Conservation (phyloP, 2,888 invertebrate genomes). For the Crioceris asparagi region DNA sequence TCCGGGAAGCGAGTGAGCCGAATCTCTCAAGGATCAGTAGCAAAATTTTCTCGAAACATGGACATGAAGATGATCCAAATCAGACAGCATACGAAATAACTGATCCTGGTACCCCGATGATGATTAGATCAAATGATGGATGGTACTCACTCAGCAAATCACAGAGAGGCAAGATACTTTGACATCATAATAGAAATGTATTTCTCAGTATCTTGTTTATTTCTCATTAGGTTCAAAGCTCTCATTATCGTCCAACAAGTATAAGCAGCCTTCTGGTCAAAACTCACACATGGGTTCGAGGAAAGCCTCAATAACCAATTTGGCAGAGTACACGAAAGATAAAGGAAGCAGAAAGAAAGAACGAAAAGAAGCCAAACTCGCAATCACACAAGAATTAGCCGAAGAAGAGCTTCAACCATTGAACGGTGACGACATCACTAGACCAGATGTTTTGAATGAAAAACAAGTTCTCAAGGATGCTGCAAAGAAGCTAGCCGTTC, state of each 20-base stretch:
- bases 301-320: conserved; percentile 26
- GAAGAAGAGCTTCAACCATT: conserved; percentile 15
- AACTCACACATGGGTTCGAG: conserved; percentile 38
- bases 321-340: conserved; percentile 21
- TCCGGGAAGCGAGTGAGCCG: not conserved
- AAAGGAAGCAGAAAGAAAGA: conserved; percentile 16
- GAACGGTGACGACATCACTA: conserved; percentile 1
- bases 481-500: conserved; percentile 43
- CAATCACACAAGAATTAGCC: conserved; percentile 23
- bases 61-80: conserved; percentile 49
- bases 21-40: conserved; percentile 18
- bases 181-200: not conserved
- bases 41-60: conserved; percentile 50
- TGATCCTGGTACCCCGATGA: conserved; percentile 56
- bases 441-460: conserved; percentile 31
- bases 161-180: conserved; percentile 19
- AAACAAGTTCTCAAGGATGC: conserved; percentile 48
- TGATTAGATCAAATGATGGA: conserved; percentile 51
- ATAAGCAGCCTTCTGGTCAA: conserved; percentile 19
- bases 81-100: conserved; percentile 52
- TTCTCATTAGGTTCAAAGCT: conserved; percentile 22
- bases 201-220: not conserved
- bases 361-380: conserved; percentile 20
- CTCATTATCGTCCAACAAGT: conserved; percentile 38
- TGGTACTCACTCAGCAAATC: conserved; percentile 43